Conservation (phyloP, 2,113 vertebrate species). For the Helogale parvula region DNA sequence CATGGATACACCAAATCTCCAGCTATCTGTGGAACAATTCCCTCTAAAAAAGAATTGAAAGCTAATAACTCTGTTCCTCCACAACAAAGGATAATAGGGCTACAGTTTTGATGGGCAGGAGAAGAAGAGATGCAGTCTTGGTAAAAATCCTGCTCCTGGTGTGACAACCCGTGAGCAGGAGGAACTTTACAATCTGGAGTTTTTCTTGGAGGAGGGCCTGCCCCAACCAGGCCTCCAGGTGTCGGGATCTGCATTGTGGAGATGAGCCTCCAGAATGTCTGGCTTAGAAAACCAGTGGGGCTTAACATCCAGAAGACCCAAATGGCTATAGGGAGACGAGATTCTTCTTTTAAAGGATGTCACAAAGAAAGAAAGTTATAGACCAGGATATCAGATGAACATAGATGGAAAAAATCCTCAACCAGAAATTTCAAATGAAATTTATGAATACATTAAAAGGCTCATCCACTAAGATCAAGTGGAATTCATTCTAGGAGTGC, state of each 20-base stretch:
- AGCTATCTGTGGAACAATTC: neutral
- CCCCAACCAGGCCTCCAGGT: neutral
- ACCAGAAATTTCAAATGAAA: neutral
- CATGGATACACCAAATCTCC: neutral
- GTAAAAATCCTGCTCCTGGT: neutral
- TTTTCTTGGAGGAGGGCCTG: neutral
- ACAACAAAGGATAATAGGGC: neutral
- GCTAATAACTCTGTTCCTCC: neutral
- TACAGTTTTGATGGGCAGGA: too few species aligned
- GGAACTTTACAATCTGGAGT: neutral
- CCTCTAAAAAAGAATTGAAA: neutral
- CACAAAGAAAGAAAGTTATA: neutral
- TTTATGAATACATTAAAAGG: neutral
- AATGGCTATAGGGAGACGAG: neutral
- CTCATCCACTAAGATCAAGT: neutral
- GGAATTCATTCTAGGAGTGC: neutral
- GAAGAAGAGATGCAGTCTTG: neutral
- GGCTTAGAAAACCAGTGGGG: neutral
- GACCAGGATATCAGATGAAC: neutral
- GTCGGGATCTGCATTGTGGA: neutral
- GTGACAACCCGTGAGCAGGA: neutral
- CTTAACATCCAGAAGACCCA: neutral
- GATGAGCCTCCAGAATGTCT: neutral
- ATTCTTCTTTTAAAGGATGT: neutral
- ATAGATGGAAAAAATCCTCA: neutral